A percentile compares a stretch with the other conserved stretches of the same genome.
Conservation (phyloP, 1,140 invertebrate species). For the Spodoptera frugiperda region DNA sequence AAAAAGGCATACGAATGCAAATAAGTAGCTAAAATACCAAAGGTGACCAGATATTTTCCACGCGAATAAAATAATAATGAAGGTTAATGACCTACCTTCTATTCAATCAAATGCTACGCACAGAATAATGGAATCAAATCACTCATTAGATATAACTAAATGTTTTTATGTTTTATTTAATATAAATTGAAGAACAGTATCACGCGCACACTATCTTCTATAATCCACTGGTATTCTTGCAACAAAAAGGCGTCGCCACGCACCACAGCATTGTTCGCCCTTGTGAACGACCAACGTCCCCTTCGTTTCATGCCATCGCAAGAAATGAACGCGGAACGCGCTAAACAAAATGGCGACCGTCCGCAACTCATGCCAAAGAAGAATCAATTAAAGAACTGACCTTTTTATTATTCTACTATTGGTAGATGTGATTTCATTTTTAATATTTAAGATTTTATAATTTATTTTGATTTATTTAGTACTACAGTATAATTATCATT, state of each 20-base stretch:
- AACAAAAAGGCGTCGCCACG: conserved; percentile 12
- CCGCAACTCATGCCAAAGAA: neutral
- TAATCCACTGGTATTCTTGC: neutral
- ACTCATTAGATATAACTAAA: neutral
- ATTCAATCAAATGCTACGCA: conserved; percentile 3
- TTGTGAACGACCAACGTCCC: conserved; percentile 13
- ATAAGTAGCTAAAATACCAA: neutral
- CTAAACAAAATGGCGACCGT: conserved; percentile 66
- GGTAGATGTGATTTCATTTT: no score
- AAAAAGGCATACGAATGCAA: neutral
- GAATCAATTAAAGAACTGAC: conserved; percentile 5
- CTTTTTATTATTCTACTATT: neutral
- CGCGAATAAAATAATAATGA: neutral
- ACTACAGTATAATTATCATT: neutral
- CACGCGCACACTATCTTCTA: conserved; percentile 26
- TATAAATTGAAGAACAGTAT: neutral
- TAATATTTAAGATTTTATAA: neutral
- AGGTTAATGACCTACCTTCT: conserved; percentile 32
- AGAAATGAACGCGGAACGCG: conserved; percentile 60
- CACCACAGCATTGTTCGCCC: neutral
- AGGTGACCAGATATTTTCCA: neutral
- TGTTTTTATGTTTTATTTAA: neutral
- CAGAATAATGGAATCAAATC: conserved; percentile 13
- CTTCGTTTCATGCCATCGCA: conserved; percentile 49
- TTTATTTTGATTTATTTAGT: neutral